Conservation (phyloP, 2,113 vertebrate species). For the Capreolus pygargus region DNA sequence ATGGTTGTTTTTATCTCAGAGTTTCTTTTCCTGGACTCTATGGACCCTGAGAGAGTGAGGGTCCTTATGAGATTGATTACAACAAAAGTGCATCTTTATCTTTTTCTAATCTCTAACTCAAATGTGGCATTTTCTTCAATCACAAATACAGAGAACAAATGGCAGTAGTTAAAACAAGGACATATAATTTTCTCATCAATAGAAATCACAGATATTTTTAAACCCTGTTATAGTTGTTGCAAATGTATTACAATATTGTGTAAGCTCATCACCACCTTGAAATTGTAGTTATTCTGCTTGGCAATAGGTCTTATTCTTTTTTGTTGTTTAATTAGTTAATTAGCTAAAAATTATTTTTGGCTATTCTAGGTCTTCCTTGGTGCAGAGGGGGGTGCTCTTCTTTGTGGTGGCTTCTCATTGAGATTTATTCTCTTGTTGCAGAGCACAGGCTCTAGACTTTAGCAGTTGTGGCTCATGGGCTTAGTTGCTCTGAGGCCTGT, state of each 20-base stretch:
- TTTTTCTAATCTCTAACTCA: not conserved
- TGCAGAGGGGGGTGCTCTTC: not conserved
- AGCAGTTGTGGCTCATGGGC: not conserved
- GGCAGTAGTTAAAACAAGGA: not conserved
- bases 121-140: not conserved
- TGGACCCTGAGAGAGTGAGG: not conserved
- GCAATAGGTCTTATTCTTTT: not conserved
- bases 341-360: not conserved
- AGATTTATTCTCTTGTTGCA: not conserved
- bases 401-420: not conserved
- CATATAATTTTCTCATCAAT: not conserved
- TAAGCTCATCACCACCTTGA: not conserved
- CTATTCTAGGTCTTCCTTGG: not conserved
- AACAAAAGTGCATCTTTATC: not conserved
- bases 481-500: not conserved
- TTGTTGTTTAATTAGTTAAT: not conserved
- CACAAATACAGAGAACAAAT: not conserved
- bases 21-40: too few relatives aligned
- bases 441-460: not conserved
- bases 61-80: not conserved
- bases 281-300: not conserved
- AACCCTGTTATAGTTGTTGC: not conserved
- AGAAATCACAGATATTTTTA: not conserved
- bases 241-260: not conserved
- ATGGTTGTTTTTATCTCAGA: not conserved